Base-by-base conservation (phyloP, 1,140 invertebrate species). In the Radopholus similis region DNA sequence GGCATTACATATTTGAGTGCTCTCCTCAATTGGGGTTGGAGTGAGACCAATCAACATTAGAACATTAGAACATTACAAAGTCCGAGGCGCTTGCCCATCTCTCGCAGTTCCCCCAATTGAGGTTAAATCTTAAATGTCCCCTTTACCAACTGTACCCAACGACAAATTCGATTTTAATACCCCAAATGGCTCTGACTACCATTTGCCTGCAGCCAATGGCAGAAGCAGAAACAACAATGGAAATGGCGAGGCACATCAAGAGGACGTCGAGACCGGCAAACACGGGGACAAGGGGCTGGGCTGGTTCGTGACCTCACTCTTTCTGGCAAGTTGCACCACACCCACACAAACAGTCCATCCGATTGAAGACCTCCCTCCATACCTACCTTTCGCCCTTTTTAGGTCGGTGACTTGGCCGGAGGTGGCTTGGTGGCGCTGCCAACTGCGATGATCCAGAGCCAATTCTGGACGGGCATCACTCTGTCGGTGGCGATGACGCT, bases 321-420 rank as follows among this genome's bases (percentile, higher is more conserved):
- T 62, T 62, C 40, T 62, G 40, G 59, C 47, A 35, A 58, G 30
- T 59, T 9, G 2, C 18, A 34, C 37, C 0, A 15, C n/a, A n/a
- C n/a, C n/a, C n/a, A n/a, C n/a, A n/a, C n/a, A n/a, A n/a, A n/a
- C n/a, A n/a, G n/a, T n/a, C n/a, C n/a, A n/a, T n/a, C n/a, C n/a
- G n/a, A n/a, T n/a, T n/a, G n/a, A n/a, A n/a, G n/a, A n/a, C n/a
- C n/a, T n/a, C n/a, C n/a, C n/a, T n/a, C n/a, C n/a, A n/a, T n/a
- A n/a, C n/a, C n/a, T n/a, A n/a, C n/a, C n/a, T n/a, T n/a, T n/a
- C n/a, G n/a, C n/a, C n/a, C n/a, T n/a, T n/a, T n/a, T n/a, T n/a
- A 75, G n/a, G 76, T 79, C 18, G 76, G 77, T 28, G 78, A 79
- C 71, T 63, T 80, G 49, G 77, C 77, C 47, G 77, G 77, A n/a